A percentile compares a stretch with the other conserved stretches of the same genome.
Conservation (phyloP, 2,113 vertebrate genomes). For the Hippocampus barbouri region DNA sequence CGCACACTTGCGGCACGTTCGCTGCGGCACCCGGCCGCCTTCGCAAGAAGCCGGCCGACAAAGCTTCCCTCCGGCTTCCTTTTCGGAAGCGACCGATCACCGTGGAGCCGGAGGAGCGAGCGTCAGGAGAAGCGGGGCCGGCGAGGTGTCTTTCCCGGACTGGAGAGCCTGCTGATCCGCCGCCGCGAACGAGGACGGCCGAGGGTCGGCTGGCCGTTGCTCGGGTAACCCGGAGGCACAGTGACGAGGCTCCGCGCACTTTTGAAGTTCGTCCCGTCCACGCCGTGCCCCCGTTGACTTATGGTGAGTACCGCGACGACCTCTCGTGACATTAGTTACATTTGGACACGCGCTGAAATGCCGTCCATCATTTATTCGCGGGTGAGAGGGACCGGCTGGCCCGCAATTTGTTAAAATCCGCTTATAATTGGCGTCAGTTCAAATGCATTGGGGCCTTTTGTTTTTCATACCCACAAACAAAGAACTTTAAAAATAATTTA, state of each 20-base stretch:
- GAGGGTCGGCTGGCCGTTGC: neutral
- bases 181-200: neutral
- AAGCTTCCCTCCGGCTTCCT: slow-evolving; percentile 53
- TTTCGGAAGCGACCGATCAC: slow-evolving; percentile 69
- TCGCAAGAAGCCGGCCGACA: slow-evolving; percentile 39
- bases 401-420: no score
- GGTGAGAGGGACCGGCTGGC: no score
- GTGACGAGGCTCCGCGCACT: slow-evolving; percentile 1
- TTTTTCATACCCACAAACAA: no score
- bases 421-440: no score
- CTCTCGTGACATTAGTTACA: neutral
- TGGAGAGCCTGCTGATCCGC: neutral
- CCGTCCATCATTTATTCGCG: no score
- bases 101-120: slow-evolving; percentile 33
- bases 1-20: slow-evolving; percentile 2
- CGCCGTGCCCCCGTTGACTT: slow-evolving; percentile 10
- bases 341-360: neutral
- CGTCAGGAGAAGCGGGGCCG: neutral
- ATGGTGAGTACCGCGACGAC: slow-evolving; percentile 27
- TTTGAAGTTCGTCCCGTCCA: slow-evolving; percentile 7
- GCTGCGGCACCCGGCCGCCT: neutral
- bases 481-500: no score
- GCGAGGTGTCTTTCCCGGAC: neutral
- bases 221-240: slow-evolving; percentile 6
- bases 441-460: no score